Conservation (phyloP, 2,113 vertebrate genomes). For the Hippocampus zosterae region DNA sequence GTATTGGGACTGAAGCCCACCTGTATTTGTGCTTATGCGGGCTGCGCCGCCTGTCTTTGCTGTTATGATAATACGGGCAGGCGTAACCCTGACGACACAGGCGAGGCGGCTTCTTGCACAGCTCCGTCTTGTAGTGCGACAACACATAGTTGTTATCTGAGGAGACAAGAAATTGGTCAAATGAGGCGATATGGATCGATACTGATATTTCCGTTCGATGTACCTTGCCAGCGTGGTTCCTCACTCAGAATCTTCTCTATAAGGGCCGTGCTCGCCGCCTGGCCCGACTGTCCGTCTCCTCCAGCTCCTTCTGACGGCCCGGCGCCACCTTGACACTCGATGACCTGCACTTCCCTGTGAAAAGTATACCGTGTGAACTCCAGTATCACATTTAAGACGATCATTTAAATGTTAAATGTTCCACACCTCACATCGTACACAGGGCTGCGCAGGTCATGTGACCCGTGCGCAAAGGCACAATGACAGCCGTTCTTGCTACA, state of each 20-base stretch:
- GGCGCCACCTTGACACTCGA: conserved; percentile 88
- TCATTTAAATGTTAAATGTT: neutral
- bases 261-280: conserved; percentile 92
- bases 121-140: conserved; percentile 97
- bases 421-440: conserved; percentile 92
- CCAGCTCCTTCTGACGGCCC: conserved; percentile 80
- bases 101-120: conserved; percentile 95
- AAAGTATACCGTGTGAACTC: conserved; percentile 13
- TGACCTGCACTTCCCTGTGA: conserved; percentile 89
- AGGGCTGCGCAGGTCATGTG: conserved; percentile 91
- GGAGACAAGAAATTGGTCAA: neutral
- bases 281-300: conserved; percentile 86
- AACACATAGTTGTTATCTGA: conserved; percentile 91
- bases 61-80: conserved; percentile 97
- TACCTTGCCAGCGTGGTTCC: conserved; percentile 95
- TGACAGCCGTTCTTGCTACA: conserved; percentile 96
- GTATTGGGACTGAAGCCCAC: conserved; percentile 54
- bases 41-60: conserved; percentile 94
- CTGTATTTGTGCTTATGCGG: conserved; percentile 98
- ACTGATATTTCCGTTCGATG: neutral
- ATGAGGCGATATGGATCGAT: neutral
- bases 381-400: neutral
- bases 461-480: conserved; percentile 96
- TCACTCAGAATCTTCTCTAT: conserved; percentile 95
- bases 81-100: conserved; percentile 97